Conservation (phyloP, 2,888 invertebrate species). For the Ptycholaimellus sp. region DNA sequence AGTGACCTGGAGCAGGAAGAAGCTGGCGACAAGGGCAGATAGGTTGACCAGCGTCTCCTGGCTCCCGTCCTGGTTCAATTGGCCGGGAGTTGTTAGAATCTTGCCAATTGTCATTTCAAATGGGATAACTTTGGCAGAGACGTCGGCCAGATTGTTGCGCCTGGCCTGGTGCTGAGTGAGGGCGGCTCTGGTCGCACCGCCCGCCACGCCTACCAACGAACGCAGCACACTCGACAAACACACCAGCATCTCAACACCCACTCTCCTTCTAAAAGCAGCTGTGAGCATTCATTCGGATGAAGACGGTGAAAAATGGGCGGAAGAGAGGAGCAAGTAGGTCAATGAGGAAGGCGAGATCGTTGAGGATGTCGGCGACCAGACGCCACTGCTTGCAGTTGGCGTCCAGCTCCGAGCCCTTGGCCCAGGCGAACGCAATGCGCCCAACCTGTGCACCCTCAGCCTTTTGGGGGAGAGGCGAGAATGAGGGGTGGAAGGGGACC, state of each 20-base stretch:
- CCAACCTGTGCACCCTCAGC: too few species aligned
- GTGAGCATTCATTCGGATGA: too few species aligned
- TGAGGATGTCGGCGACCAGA: slow-evolving; percentile 67
- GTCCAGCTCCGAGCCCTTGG: slow-evolving; percentile 41
- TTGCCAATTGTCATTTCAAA: too few species aligned
- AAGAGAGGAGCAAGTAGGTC: slow-evolving; percentile 57
- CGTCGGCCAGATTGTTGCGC: slow-evolving; percentile 70
- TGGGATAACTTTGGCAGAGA: slow-evolving; percentile 34
- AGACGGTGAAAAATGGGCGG: slow-evolving; percentile 10
- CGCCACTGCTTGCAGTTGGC: slow-evolving; percentile 85
- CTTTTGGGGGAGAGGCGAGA: too few species aligned
- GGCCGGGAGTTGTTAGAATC: too few species aligned
- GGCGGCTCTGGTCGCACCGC: slow-evolving; percentile 69
- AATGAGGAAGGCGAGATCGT: slow-evolving; percentile 65
- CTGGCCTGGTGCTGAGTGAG: slow-evolving; percentile 72
- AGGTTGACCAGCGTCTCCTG: slow-evolving; percentile 89
- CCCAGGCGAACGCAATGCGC: slow-evolving; percentile 64
- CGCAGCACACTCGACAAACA: slow-evolving; percentile 31
- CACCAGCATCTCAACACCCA: too few species aligned
- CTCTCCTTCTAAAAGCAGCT: too few species aligned
- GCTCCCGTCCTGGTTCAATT: slow-evolving; percentile 76
- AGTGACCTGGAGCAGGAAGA: too few species aligned
- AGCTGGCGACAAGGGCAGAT: slow-evolving; percentile 51
- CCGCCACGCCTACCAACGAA: slow-evolving; percentile 47
- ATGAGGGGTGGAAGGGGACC: too few species aligned